Percentiles rank a stretch among this genome's conserved stretches.
Evolutionary conservation across 1,140 invertebrate species (phyloP).

Genomic region (Parasteatoda tepidariorum): DNA sequence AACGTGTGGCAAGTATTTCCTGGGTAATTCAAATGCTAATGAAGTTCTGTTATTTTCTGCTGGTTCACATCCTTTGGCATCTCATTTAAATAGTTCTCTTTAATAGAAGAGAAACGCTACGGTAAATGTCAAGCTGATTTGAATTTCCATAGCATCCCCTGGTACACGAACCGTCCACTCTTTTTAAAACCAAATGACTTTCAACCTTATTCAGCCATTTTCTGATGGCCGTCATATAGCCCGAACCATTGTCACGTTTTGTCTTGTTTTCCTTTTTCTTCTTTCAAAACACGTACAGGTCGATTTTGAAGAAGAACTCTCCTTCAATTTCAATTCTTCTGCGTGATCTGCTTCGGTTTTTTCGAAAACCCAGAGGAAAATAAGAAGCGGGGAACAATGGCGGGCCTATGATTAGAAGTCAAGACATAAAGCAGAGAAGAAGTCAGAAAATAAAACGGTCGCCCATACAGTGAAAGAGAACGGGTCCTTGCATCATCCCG

Average conservation of each 20-base stretch:
- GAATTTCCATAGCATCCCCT: slow-evolving; percentile 59
- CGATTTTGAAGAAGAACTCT: slow-evolving; percentile 23
- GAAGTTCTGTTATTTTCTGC: slow-evolving; percentile 61
- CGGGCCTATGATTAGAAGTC: slow-evolving; percentile 56
- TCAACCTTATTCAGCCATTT: slow-evolving; percentile 58
- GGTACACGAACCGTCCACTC: slow-evolving; percentile 47
- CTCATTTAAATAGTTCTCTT: slow-evolving; percentile 42
- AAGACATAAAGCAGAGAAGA: slow-evolving; percentile 49
- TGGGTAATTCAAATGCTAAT: slow-evolving; percentile 62
- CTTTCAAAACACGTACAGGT: neutral
- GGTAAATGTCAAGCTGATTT: slow-evolving; percentile 60
- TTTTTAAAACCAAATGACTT: slow-evolving; percentile 59
- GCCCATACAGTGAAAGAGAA: slow-evolving; percentile 17
- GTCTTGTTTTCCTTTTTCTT: slow-evolving; percentile 32
- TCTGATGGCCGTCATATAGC: slow-evolving; percentile 41
- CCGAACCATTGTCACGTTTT: neutral
- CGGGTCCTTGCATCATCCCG: slow-evolving; percentile 35
- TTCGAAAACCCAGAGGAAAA: slow-evolving; percentile 54
- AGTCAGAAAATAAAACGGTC: slow-evolving; percentile 43
- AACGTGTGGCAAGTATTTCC: slow-evolving; percentile 52
- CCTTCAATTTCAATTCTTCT: slow-evolving; percentile 40
- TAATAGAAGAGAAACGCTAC: slow-evolving; percentile 7
- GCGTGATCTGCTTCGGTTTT: slow-evolving; percentile 31
- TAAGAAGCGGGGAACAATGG: slow-evolving; percentile 42
- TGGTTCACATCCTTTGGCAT: slow-evolving; percentile 44